phyloP scores from a whole-genome alignment of 1,140 invertebrate genomes.

The Cotesia typhae region DNA sequence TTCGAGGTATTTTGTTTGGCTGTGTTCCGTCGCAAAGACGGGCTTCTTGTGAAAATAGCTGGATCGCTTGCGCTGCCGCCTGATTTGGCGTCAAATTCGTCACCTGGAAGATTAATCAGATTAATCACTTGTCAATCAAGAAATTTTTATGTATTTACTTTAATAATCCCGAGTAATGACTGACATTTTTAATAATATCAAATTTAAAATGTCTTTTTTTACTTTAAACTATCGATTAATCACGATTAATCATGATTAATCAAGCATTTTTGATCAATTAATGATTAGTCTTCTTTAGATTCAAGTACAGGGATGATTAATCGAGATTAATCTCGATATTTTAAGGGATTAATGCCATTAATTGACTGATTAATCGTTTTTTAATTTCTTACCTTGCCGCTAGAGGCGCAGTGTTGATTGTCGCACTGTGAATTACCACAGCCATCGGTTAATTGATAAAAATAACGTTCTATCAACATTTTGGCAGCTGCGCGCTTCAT shows the following conservation, averaged over 20 bases:
- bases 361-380: too few species aligned
- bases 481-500: conserved; percentile 90
- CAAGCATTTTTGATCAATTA: too few species aligned
- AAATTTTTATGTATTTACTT: too few species aligned
- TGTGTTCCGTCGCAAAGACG: conserved; percentile 78
- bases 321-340: too few species aligned
- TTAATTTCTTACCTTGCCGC: conserved; percentile 73
- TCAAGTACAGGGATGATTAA: too few species aligned
- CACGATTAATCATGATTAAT: too few species aligned
- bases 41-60: conserved; percentile 85
- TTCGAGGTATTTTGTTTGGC: conserved; percentile 78
- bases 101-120: conserved; percentile 63
- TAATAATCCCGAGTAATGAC: too few species aligned
- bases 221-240: too few species aligned
- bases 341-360: too few species aligned
- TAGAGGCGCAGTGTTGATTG: conserved; percentile 89
- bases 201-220: too few species aligned
- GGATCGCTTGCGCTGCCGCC: conserved; percentile 86
- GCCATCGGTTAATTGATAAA: conserved; percentile 89
- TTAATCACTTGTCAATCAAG: not conserved
- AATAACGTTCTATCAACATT: conserved; percentile 90
- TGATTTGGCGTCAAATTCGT: conserved; percentile 83
- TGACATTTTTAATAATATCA: too few species aligned
- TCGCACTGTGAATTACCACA: conserved; percentile 86
- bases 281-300: too few species aligned